Evolutionary conservation across 1,140 invertebrate genomes (phyloP).

Genomic region (Leucophenga varia): DNA sequence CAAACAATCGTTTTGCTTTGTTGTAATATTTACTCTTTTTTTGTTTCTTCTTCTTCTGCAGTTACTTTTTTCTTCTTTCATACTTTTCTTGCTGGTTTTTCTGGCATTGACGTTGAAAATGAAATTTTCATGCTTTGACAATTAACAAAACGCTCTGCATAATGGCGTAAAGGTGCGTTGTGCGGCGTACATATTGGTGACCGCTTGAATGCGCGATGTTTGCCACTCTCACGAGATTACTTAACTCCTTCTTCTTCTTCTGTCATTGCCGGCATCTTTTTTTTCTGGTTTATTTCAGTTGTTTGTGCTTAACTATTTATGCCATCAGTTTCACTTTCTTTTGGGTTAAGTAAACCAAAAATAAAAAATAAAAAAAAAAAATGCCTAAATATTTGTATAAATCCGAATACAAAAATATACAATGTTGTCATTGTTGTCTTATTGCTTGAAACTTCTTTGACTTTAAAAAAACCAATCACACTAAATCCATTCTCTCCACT

Average conservation of each 20-base stretch:
- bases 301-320: slow-evolving; percentile 48
- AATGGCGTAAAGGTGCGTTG: slow-evolving; percentile 5
- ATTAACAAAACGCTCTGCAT: slow-evolving; percentile 34
- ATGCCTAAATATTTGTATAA: too few species aligned
- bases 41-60: too few species aligned
- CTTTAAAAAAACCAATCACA: too few species aligned
- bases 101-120: slow-evolving; percentile 13
- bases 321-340: slow-evolving; percentile 55
- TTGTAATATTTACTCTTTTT: too few species aligned
- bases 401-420: too few species aligned
- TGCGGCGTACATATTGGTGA: background rate
- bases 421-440: too few species aligned
- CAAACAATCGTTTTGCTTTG: too few species aligned
- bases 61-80: too few species aligned
- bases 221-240: slow-evolving; percentile 52
- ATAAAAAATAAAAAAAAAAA: too few species aligned
- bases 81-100: too few species aligned
- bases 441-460: too few species aligned
- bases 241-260: slow-evolving; percentile 26
- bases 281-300: slow-evolving; percentile 6
- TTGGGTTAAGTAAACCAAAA: slow-evolving; percentile 24
- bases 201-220: slow-evolving; percentile 42
- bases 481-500: too few species aligned
- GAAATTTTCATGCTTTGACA: slow-evolving; percentile 34
- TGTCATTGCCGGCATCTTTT: slow-evolving; percentile 1